Evolutionary conservation across 2,888 invertebrate genomes (phyloP).

Genomic region (Himalopsyche anomala): DNA sequence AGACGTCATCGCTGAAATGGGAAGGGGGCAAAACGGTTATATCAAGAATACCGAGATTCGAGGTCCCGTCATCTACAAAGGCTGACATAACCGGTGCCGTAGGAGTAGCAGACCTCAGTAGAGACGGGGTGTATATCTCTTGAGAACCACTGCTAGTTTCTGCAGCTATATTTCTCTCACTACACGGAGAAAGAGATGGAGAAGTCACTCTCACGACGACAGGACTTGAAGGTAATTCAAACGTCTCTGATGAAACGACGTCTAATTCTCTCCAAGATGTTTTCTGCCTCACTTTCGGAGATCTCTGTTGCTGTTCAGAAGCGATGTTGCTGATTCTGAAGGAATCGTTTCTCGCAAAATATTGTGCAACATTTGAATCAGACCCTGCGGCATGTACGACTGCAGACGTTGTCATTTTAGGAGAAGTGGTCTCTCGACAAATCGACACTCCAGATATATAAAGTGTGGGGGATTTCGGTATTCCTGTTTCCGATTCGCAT

Average conservation of each 20-base stretch:
- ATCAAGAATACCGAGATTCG: slow-evolving; percentile 61
- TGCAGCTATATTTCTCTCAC: slow-evolving; percentile 59
- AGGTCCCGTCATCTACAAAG: slow-evolving; percentile 55
- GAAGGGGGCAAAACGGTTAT: slow-evolving; percentile 64
- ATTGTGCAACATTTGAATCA: slow-evolving; percentile 68
- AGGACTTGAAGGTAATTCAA: slow-evolving; percentile 58
- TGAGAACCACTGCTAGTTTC: slow-evolving; percentile 67
- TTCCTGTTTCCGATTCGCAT: slow-evolving; percentile 78
- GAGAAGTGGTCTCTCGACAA: slow-evolving; percentile 74
- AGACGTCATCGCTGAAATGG: slow-evolving; percentile 64
- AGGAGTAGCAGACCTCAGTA: slow-evolving; percentile 71
- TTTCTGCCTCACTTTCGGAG: slow-evolving; percentile 62
- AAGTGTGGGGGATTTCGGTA: slow-evolving; percentile 77
- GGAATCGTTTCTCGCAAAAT: slow-evolving; percentile 57
- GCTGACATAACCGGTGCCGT: slow-evolving; percentile 66
- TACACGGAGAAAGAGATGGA: slow-evolving; percentile 63
- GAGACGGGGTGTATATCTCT: slow-evolving; percentile 70
- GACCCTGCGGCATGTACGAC: slow-evolving; percentile 66
- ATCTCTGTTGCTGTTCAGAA: slow-evolving; percentile 61
- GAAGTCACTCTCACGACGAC: slow-evolving; percentile 64
- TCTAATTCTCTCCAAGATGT: slow-evolving; percentile 59
- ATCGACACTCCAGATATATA: slow-evolving; percentile 79
- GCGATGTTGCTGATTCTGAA: slow-evolving; percentile 50
- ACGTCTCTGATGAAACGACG: slow-evolving; percentile 11
- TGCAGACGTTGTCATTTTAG: slow-evolving; percentile 70